Conservation (phyloP, 2,888 invertebrate genomes). For the Chorisops tibialis region DNA sequence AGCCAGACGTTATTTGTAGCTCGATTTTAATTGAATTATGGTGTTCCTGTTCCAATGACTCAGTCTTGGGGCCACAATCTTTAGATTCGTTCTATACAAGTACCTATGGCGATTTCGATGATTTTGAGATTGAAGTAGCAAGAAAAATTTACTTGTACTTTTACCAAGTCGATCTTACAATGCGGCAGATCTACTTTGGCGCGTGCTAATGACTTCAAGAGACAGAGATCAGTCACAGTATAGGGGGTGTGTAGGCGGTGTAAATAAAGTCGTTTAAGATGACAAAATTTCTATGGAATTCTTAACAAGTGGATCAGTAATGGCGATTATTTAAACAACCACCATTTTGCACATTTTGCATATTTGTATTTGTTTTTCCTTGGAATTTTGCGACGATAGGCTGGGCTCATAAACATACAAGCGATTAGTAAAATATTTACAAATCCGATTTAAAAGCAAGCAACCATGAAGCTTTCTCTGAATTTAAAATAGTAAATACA, state of each 20-base stretch:
- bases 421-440: conserved; percentile 21
- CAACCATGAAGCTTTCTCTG: not conserved
- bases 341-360: too few relatives aligned
- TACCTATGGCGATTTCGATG: too few relatives aligned
- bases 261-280: conserved; percentile 16
- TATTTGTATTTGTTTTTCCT: not conserved
- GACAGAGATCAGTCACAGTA: conserved; percentile 6
- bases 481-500: too few relatives aligned
- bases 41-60: too few relatives aligned
- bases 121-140: not conserved
- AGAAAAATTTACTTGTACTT: not conserved
- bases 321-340: conserved; percentile 4
- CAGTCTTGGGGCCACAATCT: too few relatives aligned
- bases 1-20: too few relatives aligned
- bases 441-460: conserved; percentile 7
- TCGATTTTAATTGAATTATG: too few relatives aligned
- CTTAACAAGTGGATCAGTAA: conserved; percentile 6
- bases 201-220: conserved; percentile 16
- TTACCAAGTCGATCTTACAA: not conserved
- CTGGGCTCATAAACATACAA: not conserved
- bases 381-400: not conserved
- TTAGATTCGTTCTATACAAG: too few relatives aligned
- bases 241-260: conserved; percentile 19
- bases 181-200: conserved; percentile 7
- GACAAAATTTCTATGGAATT: conserved; percentile 4